Conservation (phyloP, 1,140 invertebrate genomes). For the Stenopsyche tienmushanensis region DNA sequence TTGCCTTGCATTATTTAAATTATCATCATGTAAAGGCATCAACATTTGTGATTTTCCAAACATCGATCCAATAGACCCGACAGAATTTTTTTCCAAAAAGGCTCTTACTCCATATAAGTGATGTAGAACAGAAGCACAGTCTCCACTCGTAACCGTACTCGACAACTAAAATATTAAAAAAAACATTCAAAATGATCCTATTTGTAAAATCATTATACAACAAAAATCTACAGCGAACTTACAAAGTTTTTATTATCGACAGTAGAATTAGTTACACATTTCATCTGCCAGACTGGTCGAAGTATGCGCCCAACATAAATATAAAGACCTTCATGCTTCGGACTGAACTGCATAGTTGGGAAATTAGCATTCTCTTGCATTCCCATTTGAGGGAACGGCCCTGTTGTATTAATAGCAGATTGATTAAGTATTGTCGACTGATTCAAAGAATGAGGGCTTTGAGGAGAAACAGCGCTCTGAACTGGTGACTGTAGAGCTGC, state of each 20-base stretch:
- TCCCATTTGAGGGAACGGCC: conserved; percentile 25
- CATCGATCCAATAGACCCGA: conserved; percentile 30
- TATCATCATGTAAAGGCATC: conserved; percentile 48
- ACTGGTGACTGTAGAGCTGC: conserved; percentile 35
- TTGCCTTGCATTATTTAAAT: conserved; percentile 40
- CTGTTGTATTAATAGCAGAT: conserved; percentile 16
- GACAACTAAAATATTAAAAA: conserved; percentile 47
- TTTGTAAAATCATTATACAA: conserved; percentile 30
- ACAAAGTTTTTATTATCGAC: conserved; percentile 63
- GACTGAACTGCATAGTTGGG: conserved; percentile 64
- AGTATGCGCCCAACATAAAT: conserved; percentile 85
- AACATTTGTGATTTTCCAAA: conserved; percentile 15
- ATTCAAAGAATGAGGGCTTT: conserved; percentile 36
- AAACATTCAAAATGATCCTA: conserved; percentile 36
- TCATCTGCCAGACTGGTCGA: conserved; percentile 76
- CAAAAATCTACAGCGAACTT: conserved; percentile 47
- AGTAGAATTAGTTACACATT: conserved; percentile 66
- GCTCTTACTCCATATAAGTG: conserved; percentile 53
- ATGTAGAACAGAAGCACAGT: conserved; percentile 53
- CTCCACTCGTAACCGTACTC: conserved; percentile 53
- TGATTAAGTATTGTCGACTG: conserved; percentile 30
- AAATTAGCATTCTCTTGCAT: conserved; percentile 47
- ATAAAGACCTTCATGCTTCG: conserved; percentile 92
- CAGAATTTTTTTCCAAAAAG: conserved; percentile 52
- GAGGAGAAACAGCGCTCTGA: not conserved